Evolutionary conservation across 2,888 invertebrate species (phyloP).

Genomic region (Sinopyrophorus schimmeli): DNA sequence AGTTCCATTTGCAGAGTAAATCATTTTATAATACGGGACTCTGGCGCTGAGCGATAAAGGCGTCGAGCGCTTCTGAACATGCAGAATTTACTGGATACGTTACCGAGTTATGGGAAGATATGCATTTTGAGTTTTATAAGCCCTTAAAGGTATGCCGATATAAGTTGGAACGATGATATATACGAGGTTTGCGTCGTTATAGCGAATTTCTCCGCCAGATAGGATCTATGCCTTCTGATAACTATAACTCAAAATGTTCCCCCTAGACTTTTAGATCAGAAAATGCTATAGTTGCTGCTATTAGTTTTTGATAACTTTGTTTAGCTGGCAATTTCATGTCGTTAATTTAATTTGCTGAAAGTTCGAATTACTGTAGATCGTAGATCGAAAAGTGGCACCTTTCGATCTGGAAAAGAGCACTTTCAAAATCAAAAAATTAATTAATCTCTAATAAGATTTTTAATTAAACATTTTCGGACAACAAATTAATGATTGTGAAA

Average conservation of each 20-base stretch:
- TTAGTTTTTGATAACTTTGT: too few species aligned
- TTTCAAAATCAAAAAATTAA: too few species aligned
- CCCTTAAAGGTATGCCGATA: conserved; percentile 46
- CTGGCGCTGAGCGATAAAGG: conserved; percentile 51
- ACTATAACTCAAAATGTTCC: conserved; percentile 24
- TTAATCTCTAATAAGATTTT: too few species aligned
- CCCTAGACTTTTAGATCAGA: conserved; percentile 11
- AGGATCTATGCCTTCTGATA: conserved; percentile 22
- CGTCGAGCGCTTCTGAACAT: conserved; percentile 44
- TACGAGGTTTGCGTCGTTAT: conserved; percentile 39
- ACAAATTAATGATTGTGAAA: too few species aligned
- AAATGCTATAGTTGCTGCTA: too few species aligned
- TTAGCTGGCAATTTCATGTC: too few species aligned
- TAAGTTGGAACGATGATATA: conserved; percentile 46
- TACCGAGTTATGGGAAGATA: conserved; percentile 47
- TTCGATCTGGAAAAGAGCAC: too few species aligned
- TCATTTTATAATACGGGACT: conserved; percentile 51
- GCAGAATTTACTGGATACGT: conserved; percentile 46
- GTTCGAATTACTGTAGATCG: too few species aligned
- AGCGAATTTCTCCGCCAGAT: conserved; percentile 26
- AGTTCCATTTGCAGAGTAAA: conserved; percentile 50
- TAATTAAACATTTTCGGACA: too few species aligned
- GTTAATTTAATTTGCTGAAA: too few species aligned
- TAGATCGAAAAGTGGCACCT: too few species aligned
- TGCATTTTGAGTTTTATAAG: conserved; percentile 50